These are phyloP conservation scores for Sminthopsis crassicaudata DNA, from an alignment of 2,113 vertebrate species.

Conservation along the genomic window DNA sequence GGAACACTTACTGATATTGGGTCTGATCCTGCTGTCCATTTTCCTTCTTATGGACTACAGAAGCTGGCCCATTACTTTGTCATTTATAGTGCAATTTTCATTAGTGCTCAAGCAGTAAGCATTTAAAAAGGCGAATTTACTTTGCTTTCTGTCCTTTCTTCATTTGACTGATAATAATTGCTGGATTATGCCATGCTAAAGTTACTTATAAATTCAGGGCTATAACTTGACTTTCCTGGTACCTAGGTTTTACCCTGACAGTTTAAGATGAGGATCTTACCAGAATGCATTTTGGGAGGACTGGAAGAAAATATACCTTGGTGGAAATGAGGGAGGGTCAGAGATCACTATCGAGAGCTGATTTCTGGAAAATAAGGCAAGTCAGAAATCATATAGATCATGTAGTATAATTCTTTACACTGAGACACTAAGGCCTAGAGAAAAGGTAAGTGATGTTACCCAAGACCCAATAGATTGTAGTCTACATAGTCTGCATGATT, in stretches of 20 bases:
- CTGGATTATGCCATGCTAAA: constrained; percentile 41
- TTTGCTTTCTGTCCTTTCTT: constrained; percentile 46
- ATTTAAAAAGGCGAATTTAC: constrained; percentile 18
- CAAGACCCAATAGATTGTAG: neutral
- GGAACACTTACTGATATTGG: neutral
- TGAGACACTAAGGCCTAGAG: neutral
- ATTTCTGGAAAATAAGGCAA: neutral
- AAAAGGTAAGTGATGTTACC: neutral
- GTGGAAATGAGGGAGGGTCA: fast-evolving
- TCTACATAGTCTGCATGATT: neutral
- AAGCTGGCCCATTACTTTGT: constrained; percentile 11
- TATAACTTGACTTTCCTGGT: no score
- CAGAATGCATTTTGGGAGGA: no score
- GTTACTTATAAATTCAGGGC: no score
- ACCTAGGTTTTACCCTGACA: no score
- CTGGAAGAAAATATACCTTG: fast-evolving
- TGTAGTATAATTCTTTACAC: neutral
- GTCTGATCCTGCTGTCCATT: neutral
- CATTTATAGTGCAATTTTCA: constrained; percentile 59
- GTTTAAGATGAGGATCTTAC: neutral
- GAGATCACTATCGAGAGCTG: neutral
- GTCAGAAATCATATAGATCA: neutral
- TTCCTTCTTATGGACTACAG: neutral
- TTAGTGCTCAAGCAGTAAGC: constrained; percentile 20
- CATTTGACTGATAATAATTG: constrained; percentile 47